These are phyloP conservation scores for Eilema sororculum DNA, from an alignment of 2,888 invertebrate genomes.

Conservation along the genomic window DNA sequence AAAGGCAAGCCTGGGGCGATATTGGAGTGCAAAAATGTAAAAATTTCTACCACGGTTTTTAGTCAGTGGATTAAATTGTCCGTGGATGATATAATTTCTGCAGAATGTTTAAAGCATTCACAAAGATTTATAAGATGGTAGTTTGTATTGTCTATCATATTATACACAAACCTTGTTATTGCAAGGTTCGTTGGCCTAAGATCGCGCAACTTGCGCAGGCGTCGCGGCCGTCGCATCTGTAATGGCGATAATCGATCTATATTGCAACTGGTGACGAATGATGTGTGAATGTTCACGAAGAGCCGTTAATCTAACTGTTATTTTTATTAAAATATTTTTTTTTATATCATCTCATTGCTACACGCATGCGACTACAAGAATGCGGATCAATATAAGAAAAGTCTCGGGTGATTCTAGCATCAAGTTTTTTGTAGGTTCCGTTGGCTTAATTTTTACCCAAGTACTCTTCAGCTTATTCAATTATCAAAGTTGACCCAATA, in stretches of 20 bases:
- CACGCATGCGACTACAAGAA: neutral
- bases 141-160: neutral
- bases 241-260: constrained; percentile 42
- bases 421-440: neutral
- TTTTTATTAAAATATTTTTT: neutral
- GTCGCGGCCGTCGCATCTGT: constrained; percentile 31
- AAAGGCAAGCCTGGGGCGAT: too few relatives aligned
- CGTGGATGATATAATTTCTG: neutral
- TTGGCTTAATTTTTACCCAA: too few relatives aligned
- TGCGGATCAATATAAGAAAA: neutral
- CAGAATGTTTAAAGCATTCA: neutral
- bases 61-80: too few relatives aligned
- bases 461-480: too few relatives aligned
- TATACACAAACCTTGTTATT: neutral
- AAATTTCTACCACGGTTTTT: too few relatives aligned
- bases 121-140: neutral
- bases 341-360: neutral
- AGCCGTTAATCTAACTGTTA: neutral
- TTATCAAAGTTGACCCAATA: too few relatives aligned
- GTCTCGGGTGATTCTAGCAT: neutral
- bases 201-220: constrained; percentile 38
- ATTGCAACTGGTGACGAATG: constrained; percentile 34
- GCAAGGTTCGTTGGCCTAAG: constrained; percentile 26
- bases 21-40: too few relatives aligned
- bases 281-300: constrained; percentile 29